A percentile compares a stretch with the other conserved stretches of the same genome.
Conservation (phyloP, 30 jellyfish, hydroid and myxozoan genomes). For the Mastigias papua region DNA sequence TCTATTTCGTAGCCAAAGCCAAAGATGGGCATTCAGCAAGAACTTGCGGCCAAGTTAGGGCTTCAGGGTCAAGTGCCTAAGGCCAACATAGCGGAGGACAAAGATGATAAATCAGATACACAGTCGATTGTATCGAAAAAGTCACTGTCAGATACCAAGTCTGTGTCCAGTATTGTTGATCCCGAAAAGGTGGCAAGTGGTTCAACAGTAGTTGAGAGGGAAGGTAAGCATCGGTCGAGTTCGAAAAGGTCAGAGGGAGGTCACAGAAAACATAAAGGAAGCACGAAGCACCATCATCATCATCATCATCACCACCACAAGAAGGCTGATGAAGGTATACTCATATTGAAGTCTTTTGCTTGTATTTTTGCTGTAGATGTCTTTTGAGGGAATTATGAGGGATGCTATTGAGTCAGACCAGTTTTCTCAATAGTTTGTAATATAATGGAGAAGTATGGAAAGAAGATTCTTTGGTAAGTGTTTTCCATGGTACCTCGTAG, state of each 20-base stretch:
- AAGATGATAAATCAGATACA: slow-evolving; percentile 72
- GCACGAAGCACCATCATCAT: slow-evolving; percentile 25
- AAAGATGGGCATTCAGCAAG: slow-evolving; percentile 87
- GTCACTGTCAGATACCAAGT: slow-evolving; percentile 46
- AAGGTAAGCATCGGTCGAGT: slow-evolving; percentile 49
- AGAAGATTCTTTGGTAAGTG: no score
- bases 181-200: slow-evolving; percentile 56
- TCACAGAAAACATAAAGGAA: slow-evolving; percentile 63
- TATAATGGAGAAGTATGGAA: no score
- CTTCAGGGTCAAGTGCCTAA: slow-evolving; percentile 41
- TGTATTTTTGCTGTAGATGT: no score
- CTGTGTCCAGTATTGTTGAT: slow-evolving; percentile 33
- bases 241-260: slow-evolving; percentile 57
- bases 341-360: no score
- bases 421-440: no score
- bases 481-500: no score
- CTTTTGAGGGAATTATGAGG: no score
- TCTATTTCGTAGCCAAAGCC: slow-evolving; percentile 56
- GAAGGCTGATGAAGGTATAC: slow-evolving; percentile 11
- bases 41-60: slow-evolving; percentile 94
- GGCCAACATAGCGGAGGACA: slow-evolving; percentile 34
- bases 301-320: slow-evolving; percentile 32
- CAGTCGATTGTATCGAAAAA: slow-evolving; percentile 63
- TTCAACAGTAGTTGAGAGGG: slow-evolving; percentile 14
- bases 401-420: no score